Conservation (phyloP, 2,888 invertebrate species). For the Meganola albula region DNA sequence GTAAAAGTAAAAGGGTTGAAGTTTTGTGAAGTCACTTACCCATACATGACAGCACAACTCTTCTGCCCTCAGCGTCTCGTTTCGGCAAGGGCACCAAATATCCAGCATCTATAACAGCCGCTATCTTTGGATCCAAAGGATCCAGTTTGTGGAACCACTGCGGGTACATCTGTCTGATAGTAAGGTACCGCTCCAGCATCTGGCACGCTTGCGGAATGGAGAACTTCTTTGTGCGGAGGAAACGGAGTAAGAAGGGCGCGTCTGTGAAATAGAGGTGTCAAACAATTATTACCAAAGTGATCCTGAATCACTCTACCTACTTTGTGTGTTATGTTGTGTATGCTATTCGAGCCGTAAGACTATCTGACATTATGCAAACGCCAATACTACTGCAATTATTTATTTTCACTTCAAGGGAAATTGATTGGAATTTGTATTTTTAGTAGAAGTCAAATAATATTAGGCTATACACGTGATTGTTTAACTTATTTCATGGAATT, state of each 20-base stretch:
- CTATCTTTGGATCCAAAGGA: slow-evolving; percentile 86
- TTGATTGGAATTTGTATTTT: too few species aligned
- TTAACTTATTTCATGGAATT: too few species aligned
- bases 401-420: too few species aligned
- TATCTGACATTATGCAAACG: too few species aligned
- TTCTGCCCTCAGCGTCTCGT: slow-evolving; percentile 85
- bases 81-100: slow-evolving; percentile 85
- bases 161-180: slow-evolving; percentile 89
- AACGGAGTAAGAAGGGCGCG: slow-evolving; percentile 87
- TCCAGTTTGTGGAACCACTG: slow-evolving; percentile 91
- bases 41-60: slow-evolving; percentile 88
- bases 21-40: slow-evolving; percentile 63
- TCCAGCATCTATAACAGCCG: slow-evolving; percentile 88
- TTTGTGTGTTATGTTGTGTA: too few species aligned
- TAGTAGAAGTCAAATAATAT: too few species aligned
- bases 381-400: too few species aligned
- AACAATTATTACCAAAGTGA: too few species aligned
- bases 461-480: too few species aligned
- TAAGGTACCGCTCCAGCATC: slow-evolving; percentile 91
- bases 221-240: slow-evolving; percentile 92
- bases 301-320: too few species aligned
- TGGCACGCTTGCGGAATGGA: slow-evolving; percentile 90
- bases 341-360: too few species aligned
- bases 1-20: neutral
- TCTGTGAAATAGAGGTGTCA: too few species aligned